These are phyloP conservation scores for Dromiciops gliroides DNA, from an alignment of 2,113 vertebrate species.

Conservation along the genomic window DNA sequence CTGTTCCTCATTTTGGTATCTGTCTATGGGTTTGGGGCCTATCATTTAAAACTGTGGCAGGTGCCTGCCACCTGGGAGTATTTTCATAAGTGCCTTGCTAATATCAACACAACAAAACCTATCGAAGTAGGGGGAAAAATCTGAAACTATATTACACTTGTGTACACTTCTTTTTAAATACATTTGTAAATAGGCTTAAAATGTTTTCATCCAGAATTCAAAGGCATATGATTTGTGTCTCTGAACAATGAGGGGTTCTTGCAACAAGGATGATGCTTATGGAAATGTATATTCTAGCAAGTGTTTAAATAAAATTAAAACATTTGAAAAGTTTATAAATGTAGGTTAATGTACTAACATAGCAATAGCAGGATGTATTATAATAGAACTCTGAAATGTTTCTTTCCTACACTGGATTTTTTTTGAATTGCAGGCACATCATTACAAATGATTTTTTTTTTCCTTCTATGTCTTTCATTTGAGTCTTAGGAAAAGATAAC, in stretches of 20 bases:
- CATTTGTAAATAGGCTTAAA: slow-evolving; percentile 65
- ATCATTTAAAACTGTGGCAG: slow-evolving; percentile 64
- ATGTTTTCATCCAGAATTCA: slow-evolving; percentile 71
- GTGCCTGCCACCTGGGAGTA: slow-evolving; percentile 72
- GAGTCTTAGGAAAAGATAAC: background rate
- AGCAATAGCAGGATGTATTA: slow-evolving; percentile 36
- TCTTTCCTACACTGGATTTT: background rate
- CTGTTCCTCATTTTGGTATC: slow-evolving; percentile 35
- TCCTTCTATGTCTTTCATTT: background rate
- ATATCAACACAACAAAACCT: slow-evolving; percentile 58
- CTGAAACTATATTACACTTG: slow-evolving; percentile 55
- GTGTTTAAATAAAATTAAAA: slow-evolving; percentile 68
- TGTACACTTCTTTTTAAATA: slow-evolving; percentile 67
- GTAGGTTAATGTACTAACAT: slow-evolving; percentile 35
- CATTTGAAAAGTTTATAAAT: slow-evolving; percentile 58
- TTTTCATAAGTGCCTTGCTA: slow-evolving; percentile 58
- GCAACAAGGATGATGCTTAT: slow-evolving; percentile 55
- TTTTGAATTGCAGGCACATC: background rate
- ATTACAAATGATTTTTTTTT: background rate
- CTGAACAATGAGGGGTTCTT: slow-evolving; percentile 69
- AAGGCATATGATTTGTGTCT: slow-evolving; percentile 66
- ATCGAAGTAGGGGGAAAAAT: slow-evolving; percentile 61
- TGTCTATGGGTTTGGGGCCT: slow-evolving; percentile 53
- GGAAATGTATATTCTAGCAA: slow-evolving; percentile 38
- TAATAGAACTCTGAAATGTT: background rate